Conservation (phyloP, 2,797 vertebrate genomes). For the Oreochromis mossambicus region DNA sequence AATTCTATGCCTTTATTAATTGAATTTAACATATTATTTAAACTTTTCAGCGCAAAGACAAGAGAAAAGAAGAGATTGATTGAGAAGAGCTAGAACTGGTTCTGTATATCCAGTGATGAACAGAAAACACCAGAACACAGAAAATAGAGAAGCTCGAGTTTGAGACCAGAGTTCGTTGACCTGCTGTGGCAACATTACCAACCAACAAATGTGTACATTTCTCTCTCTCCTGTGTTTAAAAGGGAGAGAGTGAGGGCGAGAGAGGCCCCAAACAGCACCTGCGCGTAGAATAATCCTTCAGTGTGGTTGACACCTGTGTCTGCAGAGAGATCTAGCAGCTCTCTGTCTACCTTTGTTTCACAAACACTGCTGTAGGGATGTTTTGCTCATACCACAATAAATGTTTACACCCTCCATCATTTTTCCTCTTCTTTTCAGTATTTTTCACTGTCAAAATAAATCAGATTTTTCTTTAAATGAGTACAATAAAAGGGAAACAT, state of each 20-base stretch:
- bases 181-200: conserved; percentile 21
- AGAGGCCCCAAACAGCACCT: conserved; percentile 63
- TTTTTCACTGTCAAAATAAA: background rate
- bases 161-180: conserved; percentile 56
- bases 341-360: conserved; percentile 67
- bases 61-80: background rate
- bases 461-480: background rate
- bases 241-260: conserved; percentile 17
- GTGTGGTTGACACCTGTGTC: conserved; percentile 64
- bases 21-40: background rate
- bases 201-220: conserved; percentile 42
- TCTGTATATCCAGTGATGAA: conserved; percentile 9
- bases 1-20: background rate
- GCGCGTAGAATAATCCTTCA: conserved; percentile 73
- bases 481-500: background rate
- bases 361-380: conserved; percentile 49
- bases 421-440: background rate
- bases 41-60: background rate
- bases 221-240: conserved; percentile 1
- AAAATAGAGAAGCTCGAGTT: conserved; percentile 34
- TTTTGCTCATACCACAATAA: conserved; percentile 38
- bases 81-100: background rate
- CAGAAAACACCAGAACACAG: conserved; percentile 51
- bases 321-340: conserved; percentile 77
- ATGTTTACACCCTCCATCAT: background rate